These are phyloP conservation scores for Olivierus martensii DNA, from an alignment of 1,140 invertebrate genomes.

Conservation along the genomic window DNA sequence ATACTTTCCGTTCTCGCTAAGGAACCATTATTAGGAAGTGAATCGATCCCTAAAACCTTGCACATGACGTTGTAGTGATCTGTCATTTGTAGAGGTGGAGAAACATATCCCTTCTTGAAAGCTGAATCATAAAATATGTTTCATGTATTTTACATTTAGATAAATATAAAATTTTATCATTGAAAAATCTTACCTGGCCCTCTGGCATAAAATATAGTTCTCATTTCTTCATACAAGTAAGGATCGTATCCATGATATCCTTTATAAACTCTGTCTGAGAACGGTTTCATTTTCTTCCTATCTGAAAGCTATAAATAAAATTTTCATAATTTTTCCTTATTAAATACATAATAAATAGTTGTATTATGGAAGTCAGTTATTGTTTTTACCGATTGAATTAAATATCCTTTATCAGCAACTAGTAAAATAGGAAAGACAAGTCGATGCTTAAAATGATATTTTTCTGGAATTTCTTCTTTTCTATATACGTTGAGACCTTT, in stretches of 20 bases:
- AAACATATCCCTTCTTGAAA: background rate
- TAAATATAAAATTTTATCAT: no score
- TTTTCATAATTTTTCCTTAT: no score
- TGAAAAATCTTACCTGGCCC: slow-evolving; percentile 25
- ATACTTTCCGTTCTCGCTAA: background rate
- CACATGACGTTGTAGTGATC: slow-evolving; percentile 21
- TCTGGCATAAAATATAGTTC: slow-evolving; percentile 30
- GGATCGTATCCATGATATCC: slow-evolving; percentile 30
- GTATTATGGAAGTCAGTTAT: no score
- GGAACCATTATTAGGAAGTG: slow-evolving; percentile 19
- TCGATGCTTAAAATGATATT: slow-evolving; percentile 26
- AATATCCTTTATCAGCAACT: slow-evolving; percentile 27
- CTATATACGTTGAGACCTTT: slow-evolving; percentile 23
- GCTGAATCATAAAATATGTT: no score
- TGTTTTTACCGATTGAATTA: slow-evolving; percentile 24
- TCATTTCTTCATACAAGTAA: slow-evolving; percentile 25
- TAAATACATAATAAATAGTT: no score
- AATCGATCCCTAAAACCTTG: slow-evolving; percentile 14
- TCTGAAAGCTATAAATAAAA: slow-evolving; percentile 6
- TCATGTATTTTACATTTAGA: no score
- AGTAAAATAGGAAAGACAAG: slow-evolving; percentile 27
- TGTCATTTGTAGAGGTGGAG: slow-evolving; percentile 13
- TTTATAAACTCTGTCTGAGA: slow-evolving; percentile 3
- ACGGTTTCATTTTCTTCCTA: slow-evolving; percentile 11
- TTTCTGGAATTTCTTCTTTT: slow-evolving; percentile 27